A percentile compares a stretch with the other conserved stretches of the same genome.
phyloP scores from a whole-genome alignment of 2,888 invertebrate genomes.

The Diarsia dahlii region DNA sequence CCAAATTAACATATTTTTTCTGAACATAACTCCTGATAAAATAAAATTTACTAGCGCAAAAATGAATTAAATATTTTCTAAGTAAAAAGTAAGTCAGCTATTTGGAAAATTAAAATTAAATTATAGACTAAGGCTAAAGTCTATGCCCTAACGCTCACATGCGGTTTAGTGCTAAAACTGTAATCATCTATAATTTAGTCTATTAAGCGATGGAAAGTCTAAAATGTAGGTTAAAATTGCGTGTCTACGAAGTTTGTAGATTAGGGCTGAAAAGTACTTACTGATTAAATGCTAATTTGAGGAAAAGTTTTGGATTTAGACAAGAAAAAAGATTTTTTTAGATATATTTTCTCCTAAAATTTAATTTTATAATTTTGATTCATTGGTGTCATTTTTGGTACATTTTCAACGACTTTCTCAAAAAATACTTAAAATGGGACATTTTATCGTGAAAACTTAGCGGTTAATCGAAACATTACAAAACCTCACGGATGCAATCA shows the following conservation, averaged over 20 bases:
- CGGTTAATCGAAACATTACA: background rate
- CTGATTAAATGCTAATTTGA: conserved; percentile 46
- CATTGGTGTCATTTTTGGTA: background rate
- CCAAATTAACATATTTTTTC: background rate
- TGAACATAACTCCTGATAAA: background rate
- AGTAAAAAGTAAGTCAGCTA: conserved; percentile 14
- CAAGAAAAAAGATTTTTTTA: conserved; percentile 1
- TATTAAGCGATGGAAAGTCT: conserved; percentile 29
- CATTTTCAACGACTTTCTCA: background rate
- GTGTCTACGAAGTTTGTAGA: conserved; percentile 39
- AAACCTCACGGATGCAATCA: background rate
- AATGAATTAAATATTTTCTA: conserved; percentile 14
- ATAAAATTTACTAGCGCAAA: background rate
- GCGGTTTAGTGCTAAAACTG: conserved; percentile 39
- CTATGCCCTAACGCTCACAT: conserved; percentile 29
- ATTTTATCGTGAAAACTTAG: background rate
- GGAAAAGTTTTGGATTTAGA: background rate
- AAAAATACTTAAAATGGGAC: background rate
- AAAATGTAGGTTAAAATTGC: conserved; percentile 33
- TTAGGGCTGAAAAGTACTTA: conserved; percentile 23
- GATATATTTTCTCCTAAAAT: background rate
- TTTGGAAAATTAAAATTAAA: conserved; percentile 53
- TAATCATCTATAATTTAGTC: conserved; percentile 55
- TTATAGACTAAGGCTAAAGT: conserved; percentile 34
- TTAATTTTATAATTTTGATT: background rate